phyloP scores from a whole-genome alignment of 2,888 invertebrate species.

The Acrobasis suavella region DNA sequence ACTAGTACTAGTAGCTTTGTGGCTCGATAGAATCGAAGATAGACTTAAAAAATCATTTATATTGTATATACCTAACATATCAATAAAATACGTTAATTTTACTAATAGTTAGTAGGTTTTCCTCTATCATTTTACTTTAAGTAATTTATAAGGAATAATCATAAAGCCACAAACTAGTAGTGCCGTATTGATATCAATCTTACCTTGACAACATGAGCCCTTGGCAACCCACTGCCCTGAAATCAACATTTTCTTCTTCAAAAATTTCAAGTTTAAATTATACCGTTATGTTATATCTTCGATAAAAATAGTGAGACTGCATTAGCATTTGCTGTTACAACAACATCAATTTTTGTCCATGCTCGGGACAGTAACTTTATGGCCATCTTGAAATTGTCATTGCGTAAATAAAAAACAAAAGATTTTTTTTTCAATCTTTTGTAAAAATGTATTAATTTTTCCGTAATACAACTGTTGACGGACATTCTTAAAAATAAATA shows the following conservation, averaged over 20 bases:
- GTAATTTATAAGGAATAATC: no score
- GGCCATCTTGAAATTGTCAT: constrained; percentile 44
- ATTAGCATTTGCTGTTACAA: constrained; percentile 63
- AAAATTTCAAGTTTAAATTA: constrained; percentile 26
- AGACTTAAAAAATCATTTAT: no score
- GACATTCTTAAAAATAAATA: no score
- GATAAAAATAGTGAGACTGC: constrained; percentile 43
- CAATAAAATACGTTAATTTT: no score
- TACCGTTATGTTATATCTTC: constrained; percentile 30
- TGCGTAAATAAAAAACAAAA: not conserved
- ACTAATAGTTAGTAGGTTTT: no score
- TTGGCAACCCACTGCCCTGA: constrained; percentile 75
- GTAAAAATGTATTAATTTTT: no score
- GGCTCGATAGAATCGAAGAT: no score
- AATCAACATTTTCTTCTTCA: constrained; percentile 64
- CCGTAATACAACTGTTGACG: no score
- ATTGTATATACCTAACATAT: no score
- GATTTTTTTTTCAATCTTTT: no score
- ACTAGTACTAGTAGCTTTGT: constrained; percentile 9
- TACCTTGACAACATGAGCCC: constrained; percentile 73
- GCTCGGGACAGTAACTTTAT: constrained; percentile 73
- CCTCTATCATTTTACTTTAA: no score
- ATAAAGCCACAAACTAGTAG: not conserved
- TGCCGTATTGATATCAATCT: constrained; percentile 36
- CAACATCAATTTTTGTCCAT: constrained; percentile 70